phyloP scores from a whole-genome alignment of 2,113 vertebrate genomes.

The Embiotoca jacksoni region DNA sequence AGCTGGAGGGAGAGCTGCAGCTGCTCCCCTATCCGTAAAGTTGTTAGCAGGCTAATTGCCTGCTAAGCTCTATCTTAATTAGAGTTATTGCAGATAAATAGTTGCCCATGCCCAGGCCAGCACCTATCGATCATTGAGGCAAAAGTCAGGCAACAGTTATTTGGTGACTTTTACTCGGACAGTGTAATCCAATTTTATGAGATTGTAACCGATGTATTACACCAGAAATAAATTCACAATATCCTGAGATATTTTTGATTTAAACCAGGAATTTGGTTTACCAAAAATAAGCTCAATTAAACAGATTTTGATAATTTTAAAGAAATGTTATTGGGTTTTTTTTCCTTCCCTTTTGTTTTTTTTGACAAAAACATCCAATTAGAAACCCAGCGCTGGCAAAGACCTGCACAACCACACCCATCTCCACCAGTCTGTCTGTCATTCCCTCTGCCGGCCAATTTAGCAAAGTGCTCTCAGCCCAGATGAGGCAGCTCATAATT shows the following conservation, averaged over 20 bases:
- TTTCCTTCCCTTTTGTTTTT: background rate
- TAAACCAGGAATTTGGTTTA: too few relatives aligned
- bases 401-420: background rate
- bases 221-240: too few relatives aligned
- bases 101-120: conserved; percentile 11
- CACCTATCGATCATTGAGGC: conserved; percentile 5
- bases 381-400: background rate
- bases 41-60: conserved; percentile 53
- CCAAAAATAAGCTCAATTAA: too few relatives aligned
- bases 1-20: conserved; percentile 39
- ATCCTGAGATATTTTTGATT: too few relatives aligned
- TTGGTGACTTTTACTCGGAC: background rate
- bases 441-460: conserved; percentile 35
- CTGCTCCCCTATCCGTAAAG: conserved; percentile 39
- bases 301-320: too few relatives aligned
- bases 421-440: background rate
- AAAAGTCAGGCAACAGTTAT: background rate
- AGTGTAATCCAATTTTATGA: background rate
- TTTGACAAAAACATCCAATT: background rate
- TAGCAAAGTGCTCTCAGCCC: conserved; percentile 32
- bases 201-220: too few relatives aligned
- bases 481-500: conserved; percentile 67
- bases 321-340: background rate
- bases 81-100: conserved; percentile 25
- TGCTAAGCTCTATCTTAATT: conserved; percentile 52